Evolutionary conservation across 2,888 invertebrate genomes (phyloP), one percentile per base, ranked within the genome.

Genomic region (Onchidella celtica): DNA sequence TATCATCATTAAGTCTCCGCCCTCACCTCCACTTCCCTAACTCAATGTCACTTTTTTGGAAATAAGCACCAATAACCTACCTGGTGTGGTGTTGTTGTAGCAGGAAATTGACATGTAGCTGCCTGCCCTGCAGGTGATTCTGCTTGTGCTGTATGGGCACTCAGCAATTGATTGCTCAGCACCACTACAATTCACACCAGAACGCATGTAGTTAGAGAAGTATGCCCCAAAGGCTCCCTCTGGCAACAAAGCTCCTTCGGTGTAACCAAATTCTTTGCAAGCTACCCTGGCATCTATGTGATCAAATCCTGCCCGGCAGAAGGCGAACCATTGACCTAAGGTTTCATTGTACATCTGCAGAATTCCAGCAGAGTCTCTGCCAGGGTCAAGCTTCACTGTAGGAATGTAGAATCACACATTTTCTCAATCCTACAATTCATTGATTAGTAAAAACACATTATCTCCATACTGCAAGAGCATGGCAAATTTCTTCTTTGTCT

Each of bases 181-280:
- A 32, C 91, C 90, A 2, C 83, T 87, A 75, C 90, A 91, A 73
- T 83, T 86, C 29, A 91, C 80, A 61, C 88, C 86, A 17, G 89
- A 87, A 29, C 65, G 38, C 17, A 6, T 0, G 21, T 27, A n/a
- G 9, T 4, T 0, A 14, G 2, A 4, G 24, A 17, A 1, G 34
- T 47, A 47, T 24, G 27, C 32, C 9, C 81, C 81, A 75, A 81
- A 81, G 0, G 57, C 66, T 32, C 83, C 84, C n/a, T 21, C 57
- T 68, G 68, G 72, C 17, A 85, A 17, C 27, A 74, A 79, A n/a
- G 74, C 40, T 6, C 85, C 86, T 14, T 84, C 74, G 0, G 94
- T 94, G 1, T 95, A 95, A 57, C 86, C 87, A 0, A 90, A 75
- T 69, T 88, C 84, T 29, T 40, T 81, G 83, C 91, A 91, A 9